Percentiles rank a stretch among this genome's conserved stretches.
Conservation (phyloP, 1,140 invertebrate genomes). For the Physella acuta region DNA sequence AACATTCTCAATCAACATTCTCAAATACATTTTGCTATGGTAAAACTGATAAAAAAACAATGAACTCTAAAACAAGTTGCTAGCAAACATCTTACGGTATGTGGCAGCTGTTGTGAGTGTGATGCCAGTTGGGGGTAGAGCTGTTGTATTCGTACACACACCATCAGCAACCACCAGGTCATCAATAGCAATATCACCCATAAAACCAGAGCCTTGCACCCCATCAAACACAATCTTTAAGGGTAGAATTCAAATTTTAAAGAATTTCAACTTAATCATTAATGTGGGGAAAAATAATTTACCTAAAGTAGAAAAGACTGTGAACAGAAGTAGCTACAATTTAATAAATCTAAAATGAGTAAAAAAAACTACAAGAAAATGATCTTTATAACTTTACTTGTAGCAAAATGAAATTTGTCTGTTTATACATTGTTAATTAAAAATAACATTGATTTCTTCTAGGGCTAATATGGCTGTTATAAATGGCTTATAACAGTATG, state of each 20-base stretch:
- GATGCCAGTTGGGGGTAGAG: slow-evolving; percentile 13
- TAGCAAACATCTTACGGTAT: background rate
- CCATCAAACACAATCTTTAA: slow-evolving; percentile 27
- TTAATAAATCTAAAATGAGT: too few species aligned
- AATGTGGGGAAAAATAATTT: too few species aligned
- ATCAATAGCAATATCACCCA: slow-evolving; percentile 23
- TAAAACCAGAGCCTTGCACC: background rate
- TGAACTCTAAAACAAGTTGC: background rate
- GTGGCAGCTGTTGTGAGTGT: background rate
- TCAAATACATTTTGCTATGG: background rate
- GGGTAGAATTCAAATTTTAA: background rate
- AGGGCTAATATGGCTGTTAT: too few species aligned
- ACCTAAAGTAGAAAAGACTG: too few species aligned
- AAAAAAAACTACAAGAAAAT: too few species aligned
- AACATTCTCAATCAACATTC: background rate
- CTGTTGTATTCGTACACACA: slow-evolving; percentile 13
- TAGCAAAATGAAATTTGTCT: too few species aligned
- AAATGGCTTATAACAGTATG: too few species aligned
- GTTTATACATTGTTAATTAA: too few species aligned
- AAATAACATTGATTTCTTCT: too few species aligned
- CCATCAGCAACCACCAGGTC: slow-evolving; percentile 5
- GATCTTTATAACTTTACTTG: too few species aligned
- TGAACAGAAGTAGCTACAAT: too few species aligned
- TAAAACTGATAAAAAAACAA: background rate
- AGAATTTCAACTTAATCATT: too few species aligned